Percentiles rank a stretch among this genome's conserved stretches.
Conservation (phyloP, 2,797 vertebrate species). For the Sphaeramia orbicularis region DNA sequence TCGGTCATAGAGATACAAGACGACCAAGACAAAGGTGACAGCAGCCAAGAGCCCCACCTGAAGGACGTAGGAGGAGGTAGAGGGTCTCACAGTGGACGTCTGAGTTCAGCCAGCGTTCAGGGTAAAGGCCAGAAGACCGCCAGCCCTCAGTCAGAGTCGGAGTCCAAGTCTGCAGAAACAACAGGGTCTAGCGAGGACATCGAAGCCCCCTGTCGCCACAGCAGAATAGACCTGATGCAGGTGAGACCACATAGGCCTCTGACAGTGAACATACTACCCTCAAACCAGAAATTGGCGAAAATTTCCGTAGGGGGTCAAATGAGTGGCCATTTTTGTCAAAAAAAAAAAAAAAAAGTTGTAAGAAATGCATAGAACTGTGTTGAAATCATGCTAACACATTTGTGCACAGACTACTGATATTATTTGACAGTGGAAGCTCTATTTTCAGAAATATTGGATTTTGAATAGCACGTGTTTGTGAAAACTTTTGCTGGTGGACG, state of each 20-base stretch:
- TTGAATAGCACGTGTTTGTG: too few relatives aligned
- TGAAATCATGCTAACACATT: too few relatives aligned
- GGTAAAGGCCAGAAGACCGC: background rate
- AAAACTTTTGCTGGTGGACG: too few relatives aligned
- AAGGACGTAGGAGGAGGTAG: background rate
- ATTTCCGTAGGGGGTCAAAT: too few relatives aligned
- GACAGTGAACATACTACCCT: background rate
- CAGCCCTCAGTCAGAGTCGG: conserved; percentile 38
- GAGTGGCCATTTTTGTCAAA: too few relatives aligned
- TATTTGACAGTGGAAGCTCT: too few relatives aligned
- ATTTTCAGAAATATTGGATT: too few relatives aligned
- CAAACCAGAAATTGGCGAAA: too few relatives aligned
- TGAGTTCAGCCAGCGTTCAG: background rate
- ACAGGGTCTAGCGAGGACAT: conserved; percentile 75
- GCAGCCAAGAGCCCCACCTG: background rate
- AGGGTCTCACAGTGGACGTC: background rate
- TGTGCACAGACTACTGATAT: too few relatives aligned
- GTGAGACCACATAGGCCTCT: conserved; percentile 41
- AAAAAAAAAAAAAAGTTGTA: too few relatives aligned
- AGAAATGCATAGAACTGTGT: too few relatives aligned
- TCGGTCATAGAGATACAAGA: background rate
- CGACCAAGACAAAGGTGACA: background rate
- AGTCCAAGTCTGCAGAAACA: conserved; percentile 54
- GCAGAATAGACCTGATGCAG: conserved; percentile 70
- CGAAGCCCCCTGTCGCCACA: conserved; percentile 32